Base-by-base conservation (phyloP, 2,113 vertebrate species). In the Ceuthmochares aereus region DNA sequence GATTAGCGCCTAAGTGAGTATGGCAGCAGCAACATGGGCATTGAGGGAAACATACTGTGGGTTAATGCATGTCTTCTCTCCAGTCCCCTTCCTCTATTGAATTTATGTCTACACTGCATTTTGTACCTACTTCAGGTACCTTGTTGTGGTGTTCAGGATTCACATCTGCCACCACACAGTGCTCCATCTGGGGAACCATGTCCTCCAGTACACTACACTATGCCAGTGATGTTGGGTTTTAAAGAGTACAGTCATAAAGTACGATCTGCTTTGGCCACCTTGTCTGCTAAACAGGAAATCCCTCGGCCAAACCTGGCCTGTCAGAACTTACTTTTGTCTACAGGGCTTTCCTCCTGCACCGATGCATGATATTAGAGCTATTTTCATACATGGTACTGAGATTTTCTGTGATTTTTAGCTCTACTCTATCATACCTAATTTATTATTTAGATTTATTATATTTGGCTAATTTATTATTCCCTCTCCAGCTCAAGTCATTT, bases 11-110 rank as follows among this genome's bases (percentile, higher is more conserved):
- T 37, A 16, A 70, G 30, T 16, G 34, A 22, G 23, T 42, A 51
- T 5, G 16, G 14, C 43, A 43, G 0, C 0, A 60, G 40, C 1
- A 3, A 49, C 19, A 19, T 30, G 8, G 10, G 6, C 36, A 62
- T 12, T 3, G 5, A 51, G 9, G 17, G 45, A 55, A 70, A 72
- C 25, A 19, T 14, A 5, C 12, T 30, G 10, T 72, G 32, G 6
- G 27, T 62, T 37, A 76, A 14, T 3, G 10, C 16, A 26, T 1
- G 2, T 16, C 14, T 72, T 60, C 60, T 55, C 51, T 66, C 45
- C 32, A 45, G 7, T 72, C 8, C 2, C 9, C 40, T 14, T 51
- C 32, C 25, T 73, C 36, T 43, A 7, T 3, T 6, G 10, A 51
- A 12, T 29, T 76, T 47, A n/a, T 37, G 17, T 58, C 64, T 62